Evolutionary conservation across 2,797 vertebrate species (phyloP).

Genomic region (Propithecus deckenii): DNA sequence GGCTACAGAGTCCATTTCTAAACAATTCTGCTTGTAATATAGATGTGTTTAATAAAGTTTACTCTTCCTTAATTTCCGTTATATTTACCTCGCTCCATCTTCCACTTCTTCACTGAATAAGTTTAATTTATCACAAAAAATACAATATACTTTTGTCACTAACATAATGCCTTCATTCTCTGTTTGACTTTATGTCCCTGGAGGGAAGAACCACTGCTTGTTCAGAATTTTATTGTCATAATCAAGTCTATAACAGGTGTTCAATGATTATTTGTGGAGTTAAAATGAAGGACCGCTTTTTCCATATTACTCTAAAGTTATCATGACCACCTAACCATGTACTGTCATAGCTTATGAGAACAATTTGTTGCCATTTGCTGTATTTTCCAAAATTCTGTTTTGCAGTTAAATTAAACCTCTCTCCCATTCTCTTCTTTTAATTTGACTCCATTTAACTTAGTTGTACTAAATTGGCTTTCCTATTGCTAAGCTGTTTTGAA

Average conservation of each 20-base stretch:
- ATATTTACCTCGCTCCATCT: background rate
- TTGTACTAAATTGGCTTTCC: background rate
- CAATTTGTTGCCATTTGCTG: background rate
- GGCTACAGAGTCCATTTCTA: background rate
- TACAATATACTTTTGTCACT: background rate
- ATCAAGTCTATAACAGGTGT: background rate
- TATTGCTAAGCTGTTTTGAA: background rate
- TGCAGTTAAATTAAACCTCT: background rate
- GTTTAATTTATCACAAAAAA: background rate
- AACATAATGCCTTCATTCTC: background rate
- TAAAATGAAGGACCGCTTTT: background rate
- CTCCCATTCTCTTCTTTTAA: background rate
- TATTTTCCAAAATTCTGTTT: background rate
- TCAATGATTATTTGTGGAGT: background rate
- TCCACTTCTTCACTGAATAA: background rate
- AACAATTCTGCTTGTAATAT: background rate
- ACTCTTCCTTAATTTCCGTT: background rate
- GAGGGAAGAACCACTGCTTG: background rate
- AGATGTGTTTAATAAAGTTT: background rate
- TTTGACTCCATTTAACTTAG: background rate
- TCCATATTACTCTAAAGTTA: background rate
- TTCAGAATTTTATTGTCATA: background rate
- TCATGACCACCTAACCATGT: background rate
- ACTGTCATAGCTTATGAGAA: background rate
- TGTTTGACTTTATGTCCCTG: background rate